Evolutionary conservation across 2,888 invertebrate species (phyloP).

Genomic region (Eristalis tenax): DNA sequence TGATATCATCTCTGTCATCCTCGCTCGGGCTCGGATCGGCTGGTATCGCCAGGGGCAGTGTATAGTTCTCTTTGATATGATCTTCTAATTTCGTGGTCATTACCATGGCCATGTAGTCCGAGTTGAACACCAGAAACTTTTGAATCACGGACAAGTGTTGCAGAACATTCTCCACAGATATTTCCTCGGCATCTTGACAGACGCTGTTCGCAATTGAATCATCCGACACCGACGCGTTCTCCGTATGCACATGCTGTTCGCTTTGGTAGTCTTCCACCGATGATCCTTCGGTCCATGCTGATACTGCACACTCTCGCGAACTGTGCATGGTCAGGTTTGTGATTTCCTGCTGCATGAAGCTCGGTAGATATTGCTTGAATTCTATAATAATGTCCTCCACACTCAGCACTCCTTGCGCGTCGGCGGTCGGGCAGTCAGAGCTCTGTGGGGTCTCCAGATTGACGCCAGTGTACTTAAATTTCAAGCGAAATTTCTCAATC

Average conservation of each 20-base stretch:
- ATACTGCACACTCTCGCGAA: not conserved
- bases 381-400: slow-evolving; percentile 80
- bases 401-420: slow-evolving; percentile 74
- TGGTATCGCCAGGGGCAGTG: not conserved
- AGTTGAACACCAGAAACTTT: slow-evolving; percentile 77
- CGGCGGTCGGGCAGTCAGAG: not conserved
- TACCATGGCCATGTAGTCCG: slow-evolving; percentile 77
- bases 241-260: not conserved
- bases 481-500: slow-evolving; percentile 78
- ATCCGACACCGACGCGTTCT: not conserved
- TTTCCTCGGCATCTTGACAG: not conserved
- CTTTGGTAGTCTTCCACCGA: not conserved
- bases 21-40: slow-evolving; percentile 53
- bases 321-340: slow-evolving; percentile 73
- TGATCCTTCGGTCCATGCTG: not conserved
- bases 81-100: slow-evolving; percentile 78
- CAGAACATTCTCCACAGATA: slow-evolving; percentile 74
- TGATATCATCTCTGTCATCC: slow-evolving; percentile 78
- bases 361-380: slow-evolving; percentile 77
- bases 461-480: slow-evolving; percentile 78
- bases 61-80: slow-evolving; percentile 76
- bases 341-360: slow-evolving; percentile 79
- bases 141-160: slow-evolving; percentile 78
- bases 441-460: slow-evolving; percentile 73
- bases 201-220: not conserved